A percentile compares a stretch with the other conserved stretches of the same genome.
Evolutionary conservation across 2,797 vertebrate species (phyloP).

Genomic region (Gymnocypris eckloni): DNA sequence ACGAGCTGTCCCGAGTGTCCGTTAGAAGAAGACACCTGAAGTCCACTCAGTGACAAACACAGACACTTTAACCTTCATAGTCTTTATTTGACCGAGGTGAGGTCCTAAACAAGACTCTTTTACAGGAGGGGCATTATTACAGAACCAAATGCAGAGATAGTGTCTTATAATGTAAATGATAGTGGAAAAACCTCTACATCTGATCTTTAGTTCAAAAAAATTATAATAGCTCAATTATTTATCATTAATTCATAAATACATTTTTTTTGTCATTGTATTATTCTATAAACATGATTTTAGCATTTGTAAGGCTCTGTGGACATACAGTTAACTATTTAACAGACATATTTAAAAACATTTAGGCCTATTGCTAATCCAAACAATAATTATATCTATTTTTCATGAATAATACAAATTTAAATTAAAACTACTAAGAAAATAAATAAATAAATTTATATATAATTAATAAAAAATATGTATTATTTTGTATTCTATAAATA

Average conservation of each 20-base stretch:
- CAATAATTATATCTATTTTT: neutral
- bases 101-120: neutral
- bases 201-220: neutral
- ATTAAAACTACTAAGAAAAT: neutral
- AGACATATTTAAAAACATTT: too few relatives aligned
- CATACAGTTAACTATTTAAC: too few relatives aligned
- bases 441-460: too few relatives aligned
- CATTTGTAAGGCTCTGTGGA: too few relatives aligned
- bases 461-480: neutral
- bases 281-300: neutral
- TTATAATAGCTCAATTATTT: neutral
- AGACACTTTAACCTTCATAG: neutral
- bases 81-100: neutral
- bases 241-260: too few relatives aligned
- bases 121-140: neutral
- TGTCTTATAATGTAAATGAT: neutral
- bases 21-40: conserved; percentile 32
- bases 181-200: neutral
- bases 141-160: neutral
- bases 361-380: neutral
- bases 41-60: neutral
- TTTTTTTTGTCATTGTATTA: neutral
- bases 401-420: neutral
- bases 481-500: neutral
- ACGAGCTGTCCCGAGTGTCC: conserved; percentile 1